Conservation (phyloP, 1,140 invertebrate genomes). For the Zophobas atratus region DNA sequence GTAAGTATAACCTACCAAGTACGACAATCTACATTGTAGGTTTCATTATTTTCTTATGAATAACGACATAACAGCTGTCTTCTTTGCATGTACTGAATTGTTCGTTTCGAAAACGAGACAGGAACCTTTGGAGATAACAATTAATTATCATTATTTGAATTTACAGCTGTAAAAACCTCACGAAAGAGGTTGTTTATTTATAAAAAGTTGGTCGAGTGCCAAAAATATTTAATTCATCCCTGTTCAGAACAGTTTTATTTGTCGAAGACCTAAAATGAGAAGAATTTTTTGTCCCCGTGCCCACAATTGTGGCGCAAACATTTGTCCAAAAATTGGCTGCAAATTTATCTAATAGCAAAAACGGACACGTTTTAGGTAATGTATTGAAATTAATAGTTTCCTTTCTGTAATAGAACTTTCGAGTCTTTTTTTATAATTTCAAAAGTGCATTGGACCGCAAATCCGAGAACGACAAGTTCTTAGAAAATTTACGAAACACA, state of each 20-base stretch:
- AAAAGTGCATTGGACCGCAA: conserved; percentile 23
- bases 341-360: conserved; percentile 41
- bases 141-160: conserved; percentile 21
- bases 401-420: conserved; percentile 43
- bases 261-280: conserved; percentile 25
- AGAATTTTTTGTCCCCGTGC: conserved; percentile 39
- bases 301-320: conserved; percentile 42
- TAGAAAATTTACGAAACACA: conserved; percentile 22
- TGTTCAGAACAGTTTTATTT: conserved; percentile 31
- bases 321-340: conserved; percentile 46
- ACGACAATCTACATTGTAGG: conserved; percentile 25
- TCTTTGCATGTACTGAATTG: conserved; percentile 22
- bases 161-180: conserved; percentile 31
- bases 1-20: conserved; percentile 37
- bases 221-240: conserved; percentile 32
- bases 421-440: conserved; percentile 23
- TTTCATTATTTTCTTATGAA: conserved; percentile 10
- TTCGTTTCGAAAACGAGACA: neutral
- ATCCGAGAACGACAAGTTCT: conserved; percentile 15
- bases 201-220: conserved; percentile 27
- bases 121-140: conserved; percentile 8
- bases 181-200: conserved; percentile 3
- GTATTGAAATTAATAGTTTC: conserved; percentile 39
- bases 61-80: conserved; percentile 14
- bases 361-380: conserved; percentile 44